Evolutionary conservation across 2,797 vertebrate genomes (phyloP).

Genomic region (Bryconaethiops microstoma): DNA sequence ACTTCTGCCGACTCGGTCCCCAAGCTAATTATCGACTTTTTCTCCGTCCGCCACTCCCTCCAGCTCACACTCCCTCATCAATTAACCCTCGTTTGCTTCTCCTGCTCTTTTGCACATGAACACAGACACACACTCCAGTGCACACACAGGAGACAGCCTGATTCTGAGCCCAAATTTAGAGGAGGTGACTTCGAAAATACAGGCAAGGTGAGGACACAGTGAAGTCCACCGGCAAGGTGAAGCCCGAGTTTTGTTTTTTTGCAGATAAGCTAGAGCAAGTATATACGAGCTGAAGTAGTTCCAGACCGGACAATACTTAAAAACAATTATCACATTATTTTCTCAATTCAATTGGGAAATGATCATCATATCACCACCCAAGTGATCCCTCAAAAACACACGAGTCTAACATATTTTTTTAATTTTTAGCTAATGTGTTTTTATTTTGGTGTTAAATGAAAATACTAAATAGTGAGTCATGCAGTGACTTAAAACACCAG

Average conservation of each 20-base stretch:
- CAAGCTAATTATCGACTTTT: constrained; percentile 34
- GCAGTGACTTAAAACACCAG: too few relatives aligned
- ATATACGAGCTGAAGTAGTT: too few relatives aligned
- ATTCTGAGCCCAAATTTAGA: constrained; percentile 32
- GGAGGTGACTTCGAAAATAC: not conserved
- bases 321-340: too few relatives aligned
- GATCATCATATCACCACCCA: too few relatives aligned
- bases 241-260: not conserved
- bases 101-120: not conserved
- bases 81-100: constrained; percentile 29
- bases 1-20: constrained; percentile 16
- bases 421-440: too few relatives aligned
- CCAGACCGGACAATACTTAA: too few relatives aligned
- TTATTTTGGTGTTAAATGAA: too few relatives aligned
- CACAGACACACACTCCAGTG: not conserved
- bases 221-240: not conserved
- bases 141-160: constrained; percentile 16
- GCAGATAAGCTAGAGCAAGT: not conserved
- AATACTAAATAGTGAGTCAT: too few relatives aligned
- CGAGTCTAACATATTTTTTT: too few relatives aligned
- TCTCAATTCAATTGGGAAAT: too few relatives aligned
- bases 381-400: too few relatives aligned
- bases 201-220: not conserved
- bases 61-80: constrained; percentile 15
- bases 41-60: not conserved